Base-by-base conservation (phyloP, 1,140 invertebrate genomes). In the Cotesia chilonis region DNA sequence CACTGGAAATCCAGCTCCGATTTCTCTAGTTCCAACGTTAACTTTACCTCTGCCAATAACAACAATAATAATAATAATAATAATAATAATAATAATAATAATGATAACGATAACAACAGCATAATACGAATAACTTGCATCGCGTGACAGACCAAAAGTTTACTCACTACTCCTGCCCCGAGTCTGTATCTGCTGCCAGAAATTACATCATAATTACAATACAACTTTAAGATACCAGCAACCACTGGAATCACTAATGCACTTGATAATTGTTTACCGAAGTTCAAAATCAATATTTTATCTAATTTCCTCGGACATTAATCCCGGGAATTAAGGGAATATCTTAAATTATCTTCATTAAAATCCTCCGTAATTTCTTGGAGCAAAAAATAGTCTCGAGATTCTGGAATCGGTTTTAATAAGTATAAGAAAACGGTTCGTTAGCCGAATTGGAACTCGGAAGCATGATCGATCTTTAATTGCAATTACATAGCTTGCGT, bases 101-200 rank as follows among this genome's bases (percentile, higher is more conserved):
- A 41, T 4, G 2, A 41, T 41, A 41, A 41, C 9, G 10, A 47
- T 47, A 6, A 7, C 10, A 47, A 6, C 5, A 47, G 10, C 41
- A 47, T 10, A 47, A 47, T 47, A 10, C 41, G 10, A 47, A 47
- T 47, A 47, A 2, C 36, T 51, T 28, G 35, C 12, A 71, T 71
- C 37, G 38, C 70, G 36, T 72, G 70, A 67, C 51, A 14, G 12
- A 38, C 63, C 63, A 59, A 72, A 72, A 72, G 70, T 72, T 72
- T 72, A 72, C 38, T 41, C 14, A 55, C 64, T 65, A 17, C 37
- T 59, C 37, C 9, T 61, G 3, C 12, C 37, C 9, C 28, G 5
- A 9, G 6, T n/a, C 52, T 35, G 51, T 47, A 37, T 59, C 66
- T 38, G 63, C 64, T 38, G 10, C 64, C 38, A 66, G 12, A 17